These are phyloP conservation scores for Bolinopsis microptera DNA, from an alignment of 37 sponge, comb jelly and placozoan species.

Conservation along the genomic window DNA sequence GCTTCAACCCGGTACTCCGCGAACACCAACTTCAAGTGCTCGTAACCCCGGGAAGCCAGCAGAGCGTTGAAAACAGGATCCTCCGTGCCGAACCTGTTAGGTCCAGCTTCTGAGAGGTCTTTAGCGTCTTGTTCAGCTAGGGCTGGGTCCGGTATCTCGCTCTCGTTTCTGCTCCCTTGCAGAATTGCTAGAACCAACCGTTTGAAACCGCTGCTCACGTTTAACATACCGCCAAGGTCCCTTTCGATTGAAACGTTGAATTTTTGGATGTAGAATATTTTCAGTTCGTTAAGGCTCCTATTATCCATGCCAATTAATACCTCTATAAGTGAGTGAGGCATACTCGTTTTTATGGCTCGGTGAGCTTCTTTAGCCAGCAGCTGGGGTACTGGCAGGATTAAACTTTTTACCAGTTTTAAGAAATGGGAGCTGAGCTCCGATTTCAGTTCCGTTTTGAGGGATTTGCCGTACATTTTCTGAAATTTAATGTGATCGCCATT, in stretches of 20 bases:
- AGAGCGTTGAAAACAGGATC: constrained; percentile 75
- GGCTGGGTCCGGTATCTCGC: not conserved
- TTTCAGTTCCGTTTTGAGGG: constrained; percentile 86
- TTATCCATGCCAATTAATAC: not conserved
- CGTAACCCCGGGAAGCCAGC: constrained; percentile 75
- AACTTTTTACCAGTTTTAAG: constrained; percentile 72
- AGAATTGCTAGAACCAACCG: not conserved
- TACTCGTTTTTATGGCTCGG: constrained; percentile 77
- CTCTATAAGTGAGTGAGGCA: not conserved
- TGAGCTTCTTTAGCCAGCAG: constrained; percentile 82
- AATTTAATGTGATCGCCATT: too few relatives aligned
- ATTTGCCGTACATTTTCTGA: constrained; percentile 68
- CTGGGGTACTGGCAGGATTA: constrained; percentile 76
- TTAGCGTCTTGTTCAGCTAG: not conserved
- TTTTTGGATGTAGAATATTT: not conserved
- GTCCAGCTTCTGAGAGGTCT: not conserved
- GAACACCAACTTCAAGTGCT: constrained; percentile 79
- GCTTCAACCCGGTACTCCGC: constrained; percentile 79
- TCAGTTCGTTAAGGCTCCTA: not conserved
- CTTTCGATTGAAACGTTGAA: not conserved
- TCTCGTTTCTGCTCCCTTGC: not conserved
- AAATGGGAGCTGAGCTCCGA: constrained; percentile 92
- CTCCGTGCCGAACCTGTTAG: not conserved
- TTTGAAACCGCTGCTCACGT: not conserved
- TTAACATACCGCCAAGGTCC: not conserved